phyloP scores from a whole-genome alignment of 2,113 vertebrate genomes.

The Cromileptes altivelis region DNA sequence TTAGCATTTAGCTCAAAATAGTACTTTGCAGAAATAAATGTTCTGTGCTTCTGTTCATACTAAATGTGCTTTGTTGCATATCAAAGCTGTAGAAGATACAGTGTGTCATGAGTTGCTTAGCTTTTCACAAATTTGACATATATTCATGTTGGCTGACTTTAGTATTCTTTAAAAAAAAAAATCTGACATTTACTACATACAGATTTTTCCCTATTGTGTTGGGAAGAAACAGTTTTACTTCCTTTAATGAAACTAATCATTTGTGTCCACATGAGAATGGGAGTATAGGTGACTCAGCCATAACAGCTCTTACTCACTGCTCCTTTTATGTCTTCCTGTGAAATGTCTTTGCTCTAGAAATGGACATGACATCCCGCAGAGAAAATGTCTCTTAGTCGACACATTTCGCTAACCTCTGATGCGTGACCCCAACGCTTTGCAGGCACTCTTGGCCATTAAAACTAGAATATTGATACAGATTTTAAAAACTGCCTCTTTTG shows the following conservation, averaged over 20 bases:
- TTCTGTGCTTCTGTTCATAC: neutral
- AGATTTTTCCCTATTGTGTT: neutral
- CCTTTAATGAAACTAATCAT: neutral
- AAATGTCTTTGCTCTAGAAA: conserved; percentile 67
- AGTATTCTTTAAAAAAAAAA: neutral
- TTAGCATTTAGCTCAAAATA: neutral
- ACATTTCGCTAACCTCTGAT: conserved; percentile 64
- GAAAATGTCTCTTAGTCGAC: conserved; percentile 67
- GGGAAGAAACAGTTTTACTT: neutral
- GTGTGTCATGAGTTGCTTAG: neutral
- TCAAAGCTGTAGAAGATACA: neutral
- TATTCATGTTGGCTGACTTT: too few species aligned
- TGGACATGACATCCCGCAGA: conserved; percentile 74
- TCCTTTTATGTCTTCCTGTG: conserved; percentile 64
- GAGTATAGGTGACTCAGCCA: neutral
- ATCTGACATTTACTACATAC: neutral
- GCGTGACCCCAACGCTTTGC: conserved; percentile 14
- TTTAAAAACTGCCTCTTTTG: neutral
- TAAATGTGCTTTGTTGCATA: neutral
- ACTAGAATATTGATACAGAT: neutral
- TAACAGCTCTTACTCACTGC: conserved; percentile 1
- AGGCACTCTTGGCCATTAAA: neutral
- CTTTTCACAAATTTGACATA: neutral
- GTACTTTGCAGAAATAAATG: neutral
- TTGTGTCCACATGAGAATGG: conserved; percentile 1